These are phyloP conservation scores for Fregetta grallaria DNA, from an alignment of 2,113 vertebrate species.

Conservation along the genomic window DNA sequence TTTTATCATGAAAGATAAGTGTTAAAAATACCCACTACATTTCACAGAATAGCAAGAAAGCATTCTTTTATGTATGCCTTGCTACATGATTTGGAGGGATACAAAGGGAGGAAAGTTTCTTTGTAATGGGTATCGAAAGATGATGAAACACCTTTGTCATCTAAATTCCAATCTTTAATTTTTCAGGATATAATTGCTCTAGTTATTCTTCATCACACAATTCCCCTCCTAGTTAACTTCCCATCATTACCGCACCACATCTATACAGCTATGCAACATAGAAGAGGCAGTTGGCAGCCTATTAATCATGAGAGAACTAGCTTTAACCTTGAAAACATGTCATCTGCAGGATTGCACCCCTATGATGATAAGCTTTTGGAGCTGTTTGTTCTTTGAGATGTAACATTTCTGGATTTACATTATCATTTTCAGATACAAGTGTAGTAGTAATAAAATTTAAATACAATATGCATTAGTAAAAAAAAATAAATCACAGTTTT, in stretches of 20 bases:
- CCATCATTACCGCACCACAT: neutral
- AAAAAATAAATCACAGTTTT: neutral
- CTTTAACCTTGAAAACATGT: neutral
- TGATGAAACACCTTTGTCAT: neutral
- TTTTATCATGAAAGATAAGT: conserved; percentile 4
- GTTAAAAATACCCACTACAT: neutral
- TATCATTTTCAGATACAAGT: neutral
- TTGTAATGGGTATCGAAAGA: neutral
- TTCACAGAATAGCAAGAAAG: neutral
- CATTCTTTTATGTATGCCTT: neutral
- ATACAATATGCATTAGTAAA: neutral
- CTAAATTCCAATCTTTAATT: conserved; percentile 23
- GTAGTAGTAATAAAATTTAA: neutral
- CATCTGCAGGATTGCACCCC: neutral
- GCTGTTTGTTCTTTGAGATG: neutral
- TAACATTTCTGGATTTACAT: neutral
- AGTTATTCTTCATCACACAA: neutral
- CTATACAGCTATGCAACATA: neutral
- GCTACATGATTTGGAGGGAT: neutral
- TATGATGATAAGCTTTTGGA: neutral
- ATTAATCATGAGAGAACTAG: neutral
- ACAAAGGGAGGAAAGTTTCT: neutral
- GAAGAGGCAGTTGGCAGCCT: neutral
- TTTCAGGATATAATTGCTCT: neutral
- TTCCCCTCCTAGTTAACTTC: neutral